Evolutionary conservation across 2,113 vertebrate species (phyloP).

Genomic region (Eretmochelys imbricata): DNA sequence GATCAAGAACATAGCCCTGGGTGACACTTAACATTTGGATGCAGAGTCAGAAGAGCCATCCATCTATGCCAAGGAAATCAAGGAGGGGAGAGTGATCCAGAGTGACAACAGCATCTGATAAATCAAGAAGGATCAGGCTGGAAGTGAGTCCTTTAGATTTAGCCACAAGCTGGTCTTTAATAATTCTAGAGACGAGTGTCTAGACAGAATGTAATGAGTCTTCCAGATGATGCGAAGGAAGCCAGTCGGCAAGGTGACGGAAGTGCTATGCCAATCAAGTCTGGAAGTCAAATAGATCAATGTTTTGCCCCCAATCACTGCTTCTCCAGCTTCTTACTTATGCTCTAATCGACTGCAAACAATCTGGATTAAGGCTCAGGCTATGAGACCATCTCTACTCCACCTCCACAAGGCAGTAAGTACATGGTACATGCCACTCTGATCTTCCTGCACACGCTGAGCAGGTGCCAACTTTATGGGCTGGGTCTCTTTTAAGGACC

Average conservation of each 20-base stretch:
- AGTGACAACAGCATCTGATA: background rate
- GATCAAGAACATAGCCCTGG: accelerated
- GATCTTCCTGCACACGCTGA: background rate
- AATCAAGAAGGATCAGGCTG: constrained; percentile 1
- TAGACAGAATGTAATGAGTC: accelerated
- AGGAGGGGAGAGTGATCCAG: background rate
- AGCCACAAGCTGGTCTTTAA: background rate
- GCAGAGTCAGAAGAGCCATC: background rate
- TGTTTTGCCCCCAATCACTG: background rate
- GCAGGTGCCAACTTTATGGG: background rate
- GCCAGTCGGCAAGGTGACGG: background rate
- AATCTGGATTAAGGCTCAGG: accelerated
- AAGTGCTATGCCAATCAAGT: background rate
- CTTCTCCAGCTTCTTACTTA: background rate
- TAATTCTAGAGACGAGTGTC: background rate
- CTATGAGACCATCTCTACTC: background rate
- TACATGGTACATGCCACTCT: background rate
- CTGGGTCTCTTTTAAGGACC: background rate
- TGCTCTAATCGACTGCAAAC: background rate
- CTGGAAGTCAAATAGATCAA: background rate
- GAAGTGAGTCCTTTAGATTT: constrained; percentile 16
- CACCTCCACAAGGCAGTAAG: background rate
- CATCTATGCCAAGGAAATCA: background rate
- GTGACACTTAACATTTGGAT: background rate
- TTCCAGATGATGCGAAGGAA: background rate